Base-by-base conservation (phyloP, 2,113 vertebrate species). In the Oreochromis niloticus region DNA sequence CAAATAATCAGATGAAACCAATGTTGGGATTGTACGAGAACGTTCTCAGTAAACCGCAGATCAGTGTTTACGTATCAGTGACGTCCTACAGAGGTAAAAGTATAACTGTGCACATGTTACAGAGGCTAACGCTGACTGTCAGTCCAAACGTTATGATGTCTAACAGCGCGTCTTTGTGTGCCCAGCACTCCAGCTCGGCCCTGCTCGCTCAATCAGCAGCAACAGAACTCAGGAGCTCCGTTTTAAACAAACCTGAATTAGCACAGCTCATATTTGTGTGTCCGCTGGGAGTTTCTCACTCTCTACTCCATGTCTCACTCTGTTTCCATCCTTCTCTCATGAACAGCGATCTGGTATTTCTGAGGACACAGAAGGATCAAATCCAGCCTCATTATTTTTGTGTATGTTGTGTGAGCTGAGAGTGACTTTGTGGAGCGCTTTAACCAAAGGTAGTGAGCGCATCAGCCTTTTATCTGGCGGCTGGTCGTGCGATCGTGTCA, bases 71-170 rank as follows among this genome's bases (percentile, higher is more conserved):
- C 9, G 13, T 59, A 1, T 2, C 27, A 32, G 7, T 61, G 32
- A 61, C 3, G 7, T 34, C 8, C 14, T 30, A 7, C 10, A 12
- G n/a, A 55, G 8, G 10, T n/a, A 5, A n/a, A 22, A 22, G n/a
- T 22, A 11, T 11, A 22, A 54, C 2, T 54, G n/a, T 54, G n/a
- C 5, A 11, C 54, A 13, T 24, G 22, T 24, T 56, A 12, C 12
- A 12, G 22, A 22, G 4, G 56, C 56, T 4, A 8, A 30, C 24
- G 7, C 56, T 30, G 52, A 22, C 9, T 3, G 24, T 9, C 27
- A 63, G 8, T 19, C 16, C 34, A 32, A 9, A 27, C 43, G n/a
- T 16, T 0, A 73, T 0, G 39, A 27, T 27, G 16, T 43, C 13
- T 3, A 16, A 2, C 39, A 46, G 22, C 8, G 1, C 5, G 7